Percentiles rank a stretch among this genome's conserved stretches.
Conservation (phyloP, 1,140 invertebrate genomes). For the Pogonognathellus flavescens region DNA sequence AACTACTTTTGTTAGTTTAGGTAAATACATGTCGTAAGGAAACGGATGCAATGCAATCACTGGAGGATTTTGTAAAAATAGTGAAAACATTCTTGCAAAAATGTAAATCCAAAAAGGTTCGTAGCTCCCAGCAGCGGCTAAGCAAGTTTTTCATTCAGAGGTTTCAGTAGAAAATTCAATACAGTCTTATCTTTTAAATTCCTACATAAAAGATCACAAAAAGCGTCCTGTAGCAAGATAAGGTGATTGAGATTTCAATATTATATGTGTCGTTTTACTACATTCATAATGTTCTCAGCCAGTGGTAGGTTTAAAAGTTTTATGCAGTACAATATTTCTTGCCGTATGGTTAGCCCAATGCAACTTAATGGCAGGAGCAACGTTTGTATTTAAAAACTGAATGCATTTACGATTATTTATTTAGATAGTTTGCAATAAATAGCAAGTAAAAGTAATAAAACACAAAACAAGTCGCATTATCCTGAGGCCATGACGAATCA, state of each 20-base stretch:
- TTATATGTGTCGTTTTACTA: too few species aligned
- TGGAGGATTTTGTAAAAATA: conserved; percentile 27
- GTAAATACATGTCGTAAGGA: neutral
- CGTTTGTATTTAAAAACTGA: neutral
- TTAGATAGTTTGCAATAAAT: neutral
- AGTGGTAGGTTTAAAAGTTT: too few species aligned
- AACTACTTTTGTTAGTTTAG: too few species aligned
- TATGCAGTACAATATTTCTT: too few species aligned
- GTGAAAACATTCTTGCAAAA: neutral
- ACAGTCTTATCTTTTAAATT: too few species aligned
- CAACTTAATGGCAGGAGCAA: too few species aligned
- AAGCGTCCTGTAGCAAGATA: too few species aligned
- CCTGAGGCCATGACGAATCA: conserved; percentile 31
- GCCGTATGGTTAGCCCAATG: too few species aligned
- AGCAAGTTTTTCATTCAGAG: neutral
- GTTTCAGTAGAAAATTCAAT: too few species aligned
- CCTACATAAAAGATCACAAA: too few species aligned
- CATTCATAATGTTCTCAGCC: too few species aligned
- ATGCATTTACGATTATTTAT: neutral
- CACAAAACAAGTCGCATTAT: conserved; percentile 16
- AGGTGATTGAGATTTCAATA: too few species aligned
- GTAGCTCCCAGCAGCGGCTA: neutral
- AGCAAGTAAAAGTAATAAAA: conserved; percentile 19
- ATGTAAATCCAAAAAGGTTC: conserved; percentile 11
- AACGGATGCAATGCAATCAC: conserved; percentile 27